Percentiles rank a stretch among this genome's conserved stretches.
phyloP scores from a whole-genome alignment of 2,888 invertebrate genomes.

The Drosophila dives region DNA sequence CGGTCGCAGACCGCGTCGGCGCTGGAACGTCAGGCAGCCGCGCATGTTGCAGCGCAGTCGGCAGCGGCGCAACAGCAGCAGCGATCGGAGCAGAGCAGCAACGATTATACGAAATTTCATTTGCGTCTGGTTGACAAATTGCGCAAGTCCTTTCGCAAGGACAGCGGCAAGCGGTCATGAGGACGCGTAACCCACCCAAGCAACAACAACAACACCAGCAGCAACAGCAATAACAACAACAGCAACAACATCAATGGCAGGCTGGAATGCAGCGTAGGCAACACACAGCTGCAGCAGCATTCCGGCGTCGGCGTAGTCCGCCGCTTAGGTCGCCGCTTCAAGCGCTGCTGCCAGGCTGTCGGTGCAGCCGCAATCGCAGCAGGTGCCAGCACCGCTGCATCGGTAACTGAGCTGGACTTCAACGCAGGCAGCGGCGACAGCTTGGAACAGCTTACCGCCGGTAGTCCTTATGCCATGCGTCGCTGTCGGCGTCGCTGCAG shows the following conservation, averaged over 20 bases:
- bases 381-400: not conserved
- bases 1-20: conserved; percentile 82
- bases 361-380: conserved; percentile 30
- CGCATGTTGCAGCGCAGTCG: conserved; percentile 48
- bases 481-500: conserved; percentile 64
- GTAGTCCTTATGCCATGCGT: conserved; percentile 59
- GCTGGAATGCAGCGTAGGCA: conserved; percentile 21
- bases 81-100: conserved; percentile 83
- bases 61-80: conserved; percentile 67
- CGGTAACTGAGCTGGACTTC: conserved; percentile 30
- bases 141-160: conserved; percentile 88
- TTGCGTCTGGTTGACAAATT: conserved; percentile 90
- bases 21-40: conserved; percentile 66
- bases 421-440: conserved; percentile 45
- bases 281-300: conserved; percentile 17
- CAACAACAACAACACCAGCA: conserved; percentile 18
- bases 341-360: conserved; percentile 71
- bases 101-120: conserved; percentile 90
- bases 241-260: conserved; percentile 14
- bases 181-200: conserved; percentile 56
- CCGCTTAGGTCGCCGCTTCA: conserved; percentile 76
- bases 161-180: conserved; percentile 83
- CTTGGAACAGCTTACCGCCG: conserved; percentile 61
- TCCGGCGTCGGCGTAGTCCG: conserved; percentile 59
- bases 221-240: conserved; percentile 16